These are phyloP conservation scores for Etheostoma perlongum DNA, from an alignment of 2,797 vertebrate species.

Conservation along the genomic window DNA sequence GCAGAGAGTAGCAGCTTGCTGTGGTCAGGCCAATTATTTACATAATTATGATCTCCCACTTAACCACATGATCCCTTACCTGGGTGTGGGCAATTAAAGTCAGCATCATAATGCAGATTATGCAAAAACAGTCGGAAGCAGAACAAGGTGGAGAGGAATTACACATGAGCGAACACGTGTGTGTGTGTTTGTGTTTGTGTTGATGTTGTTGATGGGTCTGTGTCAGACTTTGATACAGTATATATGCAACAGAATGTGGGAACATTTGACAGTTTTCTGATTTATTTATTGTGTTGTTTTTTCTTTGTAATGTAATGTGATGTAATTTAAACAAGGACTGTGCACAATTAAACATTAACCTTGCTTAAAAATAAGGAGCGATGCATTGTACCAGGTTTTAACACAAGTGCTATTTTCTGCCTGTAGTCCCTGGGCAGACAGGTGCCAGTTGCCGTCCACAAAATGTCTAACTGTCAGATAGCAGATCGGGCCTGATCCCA, in stretches of 20 bases:
- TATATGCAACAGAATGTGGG: slow-evolving; percentile 43
- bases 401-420: too few species aligned
- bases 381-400: too few species aligned
- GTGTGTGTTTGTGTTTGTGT: neutral
- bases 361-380: too few species aligned
- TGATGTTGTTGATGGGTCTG: neutral
- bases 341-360: too few species aligned
- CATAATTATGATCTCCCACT: slow-evolving; percentile 99
- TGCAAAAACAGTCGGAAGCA: slow-evolving; percentile 91
- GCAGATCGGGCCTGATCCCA: neutral
- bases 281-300: slow-evolving; percentile 10
- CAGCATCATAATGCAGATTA: slow-evolving; percentile 98
- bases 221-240: neutral
- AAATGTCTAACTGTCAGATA: slow-evolving; percentile 13
- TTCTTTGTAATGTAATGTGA: neutral
- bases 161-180: slow-evolving; percentile 75
- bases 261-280: slow-evolving; percentile 27
- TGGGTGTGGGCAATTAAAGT: slow-evolving; percentile 96
- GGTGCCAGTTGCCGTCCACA: slow-evolving; percentile 2
- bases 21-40: slow-evolving; percentile 99
- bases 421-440: too few species aligned
- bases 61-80: slow-evolving; percentile 99
- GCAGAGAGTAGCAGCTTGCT: slow-evolving; percentile 95
- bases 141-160: slow-evolving; percentile 89
- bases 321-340: too few species aligned